Percentiles rank a stretch among this genome's conserved stretches.
phyloP scores from a whole-genome alignment of 2,797 vertebrate species.

The Oreortyx pictus region DNA sequence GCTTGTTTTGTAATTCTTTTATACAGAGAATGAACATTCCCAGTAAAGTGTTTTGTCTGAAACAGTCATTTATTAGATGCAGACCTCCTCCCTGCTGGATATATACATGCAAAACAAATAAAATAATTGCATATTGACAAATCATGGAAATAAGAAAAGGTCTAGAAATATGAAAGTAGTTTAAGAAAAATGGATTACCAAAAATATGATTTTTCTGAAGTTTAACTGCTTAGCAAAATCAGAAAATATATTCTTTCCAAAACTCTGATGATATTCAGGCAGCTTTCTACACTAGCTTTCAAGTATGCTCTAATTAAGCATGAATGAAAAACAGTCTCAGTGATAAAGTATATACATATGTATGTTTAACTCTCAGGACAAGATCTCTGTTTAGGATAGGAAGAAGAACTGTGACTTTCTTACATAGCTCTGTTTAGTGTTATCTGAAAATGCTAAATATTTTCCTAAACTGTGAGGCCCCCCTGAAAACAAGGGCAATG shows the following conservation, averaged over 20 bases:
- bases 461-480: not conserved
- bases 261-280: not conserved
- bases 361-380: not conserved
- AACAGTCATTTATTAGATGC: slow-evolving; percentile 12
- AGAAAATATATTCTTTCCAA: not conserved
- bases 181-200: not conserved
- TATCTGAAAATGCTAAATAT: not conserved
- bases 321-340: not conserved
- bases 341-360: not conserved
- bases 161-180: not conserved
- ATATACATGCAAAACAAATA: not conserved
- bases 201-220: not conserved
- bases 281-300: not conserved
- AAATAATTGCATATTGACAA: slow-evolving; percentile 33
- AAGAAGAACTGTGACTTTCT: not conserved
- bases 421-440: not conserved
- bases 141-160: not conserved
- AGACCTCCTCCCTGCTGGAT: slow-evolving; percentile 6
- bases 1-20: slow-evolving; percentile 1
- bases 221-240: not conserved
- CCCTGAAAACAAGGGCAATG: not conserved
- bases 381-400: not conserved
- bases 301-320: not conserved
- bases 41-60: slow-evolving; percentile 13
- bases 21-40: not conserved